Conservation (phyloP, 2,113 vertebrate genomes). For the Ptychochromis oligacanthus region DNA sequence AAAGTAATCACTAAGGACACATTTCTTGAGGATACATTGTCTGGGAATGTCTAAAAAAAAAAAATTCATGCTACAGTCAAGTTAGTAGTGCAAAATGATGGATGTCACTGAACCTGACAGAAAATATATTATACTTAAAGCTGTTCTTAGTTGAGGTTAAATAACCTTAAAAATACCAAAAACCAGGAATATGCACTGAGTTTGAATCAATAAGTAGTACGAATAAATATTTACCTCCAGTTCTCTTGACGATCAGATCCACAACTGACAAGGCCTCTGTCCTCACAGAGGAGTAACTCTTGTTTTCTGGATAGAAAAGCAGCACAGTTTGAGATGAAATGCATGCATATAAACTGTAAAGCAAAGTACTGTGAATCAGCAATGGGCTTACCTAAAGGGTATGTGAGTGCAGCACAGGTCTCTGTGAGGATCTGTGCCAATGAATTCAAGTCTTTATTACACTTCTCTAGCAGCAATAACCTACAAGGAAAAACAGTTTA, state of each 20-base stretch:
- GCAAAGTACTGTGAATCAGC: not conserved
- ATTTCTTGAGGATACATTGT: too few relatives aligned
- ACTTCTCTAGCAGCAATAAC: constrained; percentile 88
- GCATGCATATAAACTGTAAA: rapidly evolving
- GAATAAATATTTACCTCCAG: constrained; percentile 84
- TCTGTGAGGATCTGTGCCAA: constrained; percentile 90
- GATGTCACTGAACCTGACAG: not conserved
- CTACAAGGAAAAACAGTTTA: constrained; percentile 68
- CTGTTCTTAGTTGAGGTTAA: too few relatives aligned
- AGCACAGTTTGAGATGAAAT: not conserved
- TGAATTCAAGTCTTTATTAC: constrained; percentile 80
- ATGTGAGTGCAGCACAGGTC: constrained; percentile 88
- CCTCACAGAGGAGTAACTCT: constrained; percentile 95
- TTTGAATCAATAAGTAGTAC: not conserved
- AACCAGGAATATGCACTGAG: too few relatives aligned
- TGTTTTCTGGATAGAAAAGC: constrained; percentile 86
- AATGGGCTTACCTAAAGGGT: constrained; percentile 80
- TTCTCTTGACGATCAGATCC: constrained; percentile 89
- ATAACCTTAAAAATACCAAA: too few relatives aligned
- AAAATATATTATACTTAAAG: too few relatives aligned
- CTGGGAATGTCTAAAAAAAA: too few relatives aligned
- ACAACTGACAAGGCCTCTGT: constrained; percentile 93
- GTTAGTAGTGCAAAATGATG: not conserved
- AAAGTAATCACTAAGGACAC: not conserved
- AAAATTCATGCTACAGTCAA: not conserved